Evolutionary conservation across 2,888 invertebrate species (phyloP).

Genomic region (Elmis aenea): DNA sequence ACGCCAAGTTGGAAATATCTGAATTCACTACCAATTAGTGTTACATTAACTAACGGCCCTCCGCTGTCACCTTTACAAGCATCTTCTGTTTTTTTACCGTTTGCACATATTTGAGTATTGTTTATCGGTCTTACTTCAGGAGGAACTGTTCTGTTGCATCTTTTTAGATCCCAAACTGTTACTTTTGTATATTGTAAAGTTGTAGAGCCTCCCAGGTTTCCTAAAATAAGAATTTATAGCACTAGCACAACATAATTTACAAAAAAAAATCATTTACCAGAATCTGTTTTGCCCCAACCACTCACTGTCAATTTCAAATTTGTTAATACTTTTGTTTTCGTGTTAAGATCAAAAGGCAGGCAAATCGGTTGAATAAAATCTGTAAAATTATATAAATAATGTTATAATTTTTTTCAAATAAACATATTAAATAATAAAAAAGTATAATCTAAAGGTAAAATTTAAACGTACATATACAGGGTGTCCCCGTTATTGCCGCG

Average conservation of each 20-base stretch:
- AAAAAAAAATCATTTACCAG: constrained; percentile 40
- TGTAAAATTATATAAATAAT: constrained; percentile 27
- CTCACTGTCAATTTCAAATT: constrained; percentile 55
- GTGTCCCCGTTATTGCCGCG: too few relatives aligned
- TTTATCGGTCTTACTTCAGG: constrained; percentile 36
- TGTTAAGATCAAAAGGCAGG: constrained; percentile 26
- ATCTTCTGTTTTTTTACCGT: constrained; percentile 39
- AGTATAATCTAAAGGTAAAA: too few relatives aligned
- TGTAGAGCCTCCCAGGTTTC: constrained; percentile 31
- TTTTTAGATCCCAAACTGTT: constrained; percentile 29
- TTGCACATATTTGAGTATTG: constrained; percentile 46
- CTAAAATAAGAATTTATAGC: too few relatives aligned
- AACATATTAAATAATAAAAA: too few relatives aligned
- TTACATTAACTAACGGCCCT: constrained; percentile 43
- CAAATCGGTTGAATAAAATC: constrained; percentile 40
- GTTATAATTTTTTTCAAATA: too few relatives aligned
- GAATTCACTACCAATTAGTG: constrained; percentile 17
- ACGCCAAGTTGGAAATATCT: constrained; percentile 45
- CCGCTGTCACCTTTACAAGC: constrained; percentile 49
- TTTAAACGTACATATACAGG: too few relatives aligned
- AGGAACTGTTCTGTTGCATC: constrained; percentile 32
- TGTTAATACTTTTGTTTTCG: constrained; percentile 6
- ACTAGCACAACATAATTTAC: background rate
- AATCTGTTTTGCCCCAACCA: constrained; percentile 68
- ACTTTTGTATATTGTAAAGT: constrained; percentile 33